Evolutionary conservation across 2,113 vertebrate genomes (phyloP), one percentile per base, ranked within the genome.

Genomic region (Lampris megalopsis): DNA sequence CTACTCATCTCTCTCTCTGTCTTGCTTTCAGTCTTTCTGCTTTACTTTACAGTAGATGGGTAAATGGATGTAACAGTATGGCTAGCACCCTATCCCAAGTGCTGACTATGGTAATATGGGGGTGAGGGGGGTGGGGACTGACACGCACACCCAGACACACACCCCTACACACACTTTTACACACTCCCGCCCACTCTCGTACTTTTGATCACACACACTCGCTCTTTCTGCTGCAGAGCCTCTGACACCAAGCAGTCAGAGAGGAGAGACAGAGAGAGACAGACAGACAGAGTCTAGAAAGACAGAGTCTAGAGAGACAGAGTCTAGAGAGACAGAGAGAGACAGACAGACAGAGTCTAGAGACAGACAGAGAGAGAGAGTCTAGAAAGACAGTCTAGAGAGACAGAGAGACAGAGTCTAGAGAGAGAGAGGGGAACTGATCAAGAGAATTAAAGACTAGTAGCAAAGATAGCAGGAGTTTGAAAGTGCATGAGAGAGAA

Each of bases 201-300:
- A 82, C 85, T 79, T 70, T 74, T 88, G 89, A 91, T 92, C 89
- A 87, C 85, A 90, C 70, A 85, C 83, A 77, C 81, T 71, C 81
- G 81, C 75, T 86, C 80, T 68, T 76, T 84, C 81, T 79, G 68
- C 38, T 6, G 64, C 66, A 88, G 86, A 87, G 84, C 64, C 43
- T 78, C 85, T 86, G 85, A 88, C 81, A 83, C 84, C 57, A 83
- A 87, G 84, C 80, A 82, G 70, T 62, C 67, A 68, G 75, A 77
- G 75, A 81, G 57, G 81, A 73, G 58, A 54, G 7, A 45, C 56
- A 72, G 69, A 70, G 40, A n/a, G 54, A 47, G 76, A 77, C 61
- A 75, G 54, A 68, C 7, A 61, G 56, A 64, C 48, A 85, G 13
- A 70, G 9, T 1, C 52, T n/a, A 0, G 24, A 24, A 0, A 24